phyloP scores from a whole-genome alignment of 2,888 invertebrate species.

The Drosophila meridiana region DNA sequence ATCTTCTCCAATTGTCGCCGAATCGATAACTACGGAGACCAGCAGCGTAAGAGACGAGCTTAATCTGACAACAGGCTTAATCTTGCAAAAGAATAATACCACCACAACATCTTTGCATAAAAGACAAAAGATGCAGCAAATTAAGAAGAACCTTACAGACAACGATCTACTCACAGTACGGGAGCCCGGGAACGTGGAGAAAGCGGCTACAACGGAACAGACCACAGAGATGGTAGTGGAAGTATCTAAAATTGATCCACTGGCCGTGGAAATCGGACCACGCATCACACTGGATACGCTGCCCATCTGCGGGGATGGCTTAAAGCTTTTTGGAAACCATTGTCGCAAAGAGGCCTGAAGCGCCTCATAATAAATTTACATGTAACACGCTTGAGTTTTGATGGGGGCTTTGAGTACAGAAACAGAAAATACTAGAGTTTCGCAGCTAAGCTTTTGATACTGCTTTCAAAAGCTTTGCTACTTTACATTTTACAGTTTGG shows the following conservation, averaged over 20 bases:
- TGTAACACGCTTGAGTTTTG: constrained; percentile 9
- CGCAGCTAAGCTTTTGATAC: constrained; percentile 12
- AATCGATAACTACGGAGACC: not conserved
- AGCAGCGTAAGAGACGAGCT: not conserved
- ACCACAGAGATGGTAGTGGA: not conserved
- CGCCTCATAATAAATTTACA: not conserved
- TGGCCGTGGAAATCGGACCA: constrained; percentile 27
- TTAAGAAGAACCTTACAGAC: not conserved
- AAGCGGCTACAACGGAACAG: not conserved
- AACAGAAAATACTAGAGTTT: constrained; percentile 13
- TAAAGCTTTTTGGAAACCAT: constrained; percentile 27
- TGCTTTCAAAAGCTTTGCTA: too few relatives aligned
- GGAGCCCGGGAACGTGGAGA: not conserved
- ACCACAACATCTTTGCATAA: too few relatives aligned
- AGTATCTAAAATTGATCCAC: not conserved
- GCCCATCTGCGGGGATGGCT: constrained; percentile 49
- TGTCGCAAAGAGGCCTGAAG: constrained; percentile 58
- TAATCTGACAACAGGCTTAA: not conserved
- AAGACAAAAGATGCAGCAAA: not conserved
- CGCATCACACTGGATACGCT: constrained; percentile 61
- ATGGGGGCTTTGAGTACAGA: not conserved
- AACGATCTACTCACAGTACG: too few relatives aligned
- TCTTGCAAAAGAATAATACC: not conserved
- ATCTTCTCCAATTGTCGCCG: constrained; percentile 27
- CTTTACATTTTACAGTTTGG: not conserved